Percentiles rank a stretch among this genome's conserved stretches.
Evolutionary conservation across 1,140 invertebrate species (phyloP).

Genomic region (Brachionus paranguensis): DNA sequence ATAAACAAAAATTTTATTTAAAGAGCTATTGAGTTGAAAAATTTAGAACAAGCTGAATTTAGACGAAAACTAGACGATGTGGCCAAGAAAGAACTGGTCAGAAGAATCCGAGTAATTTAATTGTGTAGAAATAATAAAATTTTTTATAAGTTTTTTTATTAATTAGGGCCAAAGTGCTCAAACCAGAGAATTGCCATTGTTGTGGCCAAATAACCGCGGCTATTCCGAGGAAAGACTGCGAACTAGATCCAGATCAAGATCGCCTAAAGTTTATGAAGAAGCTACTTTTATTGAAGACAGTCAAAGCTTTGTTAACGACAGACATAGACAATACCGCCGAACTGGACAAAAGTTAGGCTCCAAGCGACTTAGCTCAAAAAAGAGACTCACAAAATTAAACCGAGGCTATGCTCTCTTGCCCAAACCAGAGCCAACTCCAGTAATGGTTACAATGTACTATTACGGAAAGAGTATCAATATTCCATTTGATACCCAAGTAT

Average conservation of each 20-base stretch:
- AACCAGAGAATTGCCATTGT: background rate
- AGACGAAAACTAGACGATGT: constrained; percentile 52
- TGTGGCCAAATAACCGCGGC: background rate
- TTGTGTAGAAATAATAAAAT: background rate
- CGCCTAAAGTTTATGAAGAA: background rate
- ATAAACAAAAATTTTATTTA: background rate
- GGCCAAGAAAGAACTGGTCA: constrained; percentile 52
- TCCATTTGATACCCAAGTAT: constrained; percentile 19
- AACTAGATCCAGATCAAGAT: background rate
- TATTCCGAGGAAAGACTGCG: background rate
- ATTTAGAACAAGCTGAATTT: constrained; percentile 49
- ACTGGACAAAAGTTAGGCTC: background rate
- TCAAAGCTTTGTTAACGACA: background rate
- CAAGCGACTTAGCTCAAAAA: background rate
- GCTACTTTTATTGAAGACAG: background rate
- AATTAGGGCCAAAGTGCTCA: constrained; percentile 3
- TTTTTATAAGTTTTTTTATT: background rate
- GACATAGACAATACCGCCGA: background rate
- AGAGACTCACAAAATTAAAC: background rate
- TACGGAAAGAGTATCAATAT: constrained; percentile 47
- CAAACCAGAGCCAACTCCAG: background rate
- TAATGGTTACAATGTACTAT: constrained; percentile 50
- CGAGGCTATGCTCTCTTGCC: background rate
- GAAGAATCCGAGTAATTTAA: constrained; percentile 49
- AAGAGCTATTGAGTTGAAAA: constrained; percentile 48